Evolutionary conservation across 2,797 vertebrate species (phyloP).

Genomic region (Macropus fuliginosus): DNA sequence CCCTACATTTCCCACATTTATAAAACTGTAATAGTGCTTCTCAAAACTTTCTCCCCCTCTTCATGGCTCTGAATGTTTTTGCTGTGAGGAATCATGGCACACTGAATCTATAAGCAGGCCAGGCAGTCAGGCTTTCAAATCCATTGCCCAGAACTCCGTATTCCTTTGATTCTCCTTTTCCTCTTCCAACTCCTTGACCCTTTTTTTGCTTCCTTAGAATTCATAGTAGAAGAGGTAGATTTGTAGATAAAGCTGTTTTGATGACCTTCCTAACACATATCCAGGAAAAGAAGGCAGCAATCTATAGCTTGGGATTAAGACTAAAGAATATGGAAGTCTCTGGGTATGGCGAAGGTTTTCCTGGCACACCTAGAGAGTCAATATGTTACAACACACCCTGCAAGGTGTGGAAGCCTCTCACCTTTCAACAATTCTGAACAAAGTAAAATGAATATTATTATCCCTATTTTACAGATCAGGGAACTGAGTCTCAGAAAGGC

Average conservation of each 20-base stretch:
- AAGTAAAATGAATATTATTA: neutral
- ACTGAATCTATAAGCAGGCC: neutral
- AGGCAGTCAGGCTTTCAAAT: neutral
- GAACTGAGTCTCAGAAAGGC: neutral
- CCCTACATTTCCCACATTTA: neutral
- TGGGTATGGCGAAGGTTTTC: neutral
- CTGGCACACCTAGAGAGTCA: neutral
- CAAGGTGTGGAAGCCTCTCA: neutral
- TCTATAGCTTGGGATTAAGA: neutral
- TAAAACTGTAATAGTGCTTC: neutral
- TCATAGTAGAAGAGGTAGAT: neutral
- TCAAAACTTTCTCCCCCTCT: neutral
- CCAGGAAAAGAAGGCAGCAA: neutral
- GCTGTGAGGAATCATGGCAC: neutral
- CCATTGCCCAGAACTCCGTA: neutral
- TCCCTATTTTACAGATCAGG: neutral
- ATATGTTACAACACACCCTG: neutral
- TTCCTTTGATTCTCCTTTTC: neutral
- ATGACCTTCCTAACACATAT: neutral
- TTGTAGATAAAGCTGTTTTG: neutral
- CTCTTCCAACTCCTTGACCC: neutral
- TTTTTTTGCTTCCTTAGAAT: neutral
- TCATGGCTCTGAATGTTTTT: neutral
- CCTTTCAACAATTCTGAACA: neutral
- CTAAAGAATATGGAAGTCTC: neutral